phyloP scores from a whole-genome alignment of 92 coral and sea anemone genomes.

The Diadumene lineata region DNA sequence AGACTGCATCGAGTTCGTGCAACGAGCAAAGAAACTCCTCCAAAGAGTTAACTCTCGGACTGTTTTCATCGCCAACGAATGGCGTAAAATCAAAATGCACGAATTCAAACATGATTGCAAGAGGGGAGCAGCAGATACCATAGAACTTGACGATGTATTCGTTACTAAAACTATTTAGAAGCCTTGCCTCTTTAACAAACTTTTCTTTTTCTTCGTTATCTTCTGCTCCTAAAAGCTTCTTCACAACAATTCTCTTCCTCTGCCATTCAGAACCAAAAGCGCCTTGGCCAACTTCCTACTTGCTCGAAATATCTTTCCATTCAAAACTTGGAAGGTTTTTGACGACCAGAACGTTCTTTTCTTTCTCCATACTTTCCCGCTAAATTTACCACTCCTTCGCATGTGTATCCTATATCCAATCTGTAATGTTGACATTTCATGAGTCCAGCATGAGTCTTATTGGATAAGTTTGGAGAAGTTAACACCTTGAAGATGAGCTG shows the following conservation, averaged over 20 bases:
- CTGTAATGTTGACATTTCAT: too few species aligned
- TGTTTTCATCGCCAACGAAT: slow-evolving; percentile 5
- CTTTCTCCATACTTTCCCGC: too few species aligned
- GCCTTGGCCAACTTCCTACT: slow-evolving; percentile 52
- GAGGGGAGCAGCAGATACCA: slow-evolving; percentile 13
- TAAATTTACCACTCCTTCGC: too few species aligned
- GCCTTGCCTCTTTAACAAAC: slow-evolving; percentile 41
- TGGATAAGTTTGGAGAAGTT: too few species aligned
- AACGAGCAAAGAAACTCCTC: slow-evolving; percentile 2
- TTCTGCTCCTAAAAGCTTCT: slow-evolving; percentile 35
- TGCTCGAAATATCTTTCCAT: slow-evolving; percentile 33
- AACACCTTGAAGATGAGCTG: too few species aligned
- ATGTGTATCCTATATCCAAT: too few species aligned
- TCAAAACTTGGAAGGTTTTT: slow-evolving; percentile 23
- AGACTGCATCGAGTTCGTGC: slow-evolving; percentile 12
- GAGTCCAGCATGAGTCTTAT: too few species aligned
- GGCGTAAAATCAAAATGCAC: slow-evolving; percentile 20
- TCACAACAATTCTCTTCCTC: slow-evolving; percentile 22
- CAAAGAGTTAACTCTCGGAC: slow-evolving; percentile 8
- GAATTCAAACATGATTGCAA: slow-evolving; percentile 28
- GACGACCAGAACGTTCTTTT: too few species aligned
- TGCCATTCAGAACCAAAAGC: slow-evolving; percentile 48
- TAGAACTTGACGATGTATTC: slow-evolving; percentile 37
- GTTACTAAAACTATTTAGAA: slow-evolving; percentile 1
- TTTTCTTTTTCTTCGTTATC: slow-evolving; percentile 19